Evolutionary conservation across 1,140 invertebrate species (phyloP).

Genomic region (Wiebesia pumilae): DNA sequence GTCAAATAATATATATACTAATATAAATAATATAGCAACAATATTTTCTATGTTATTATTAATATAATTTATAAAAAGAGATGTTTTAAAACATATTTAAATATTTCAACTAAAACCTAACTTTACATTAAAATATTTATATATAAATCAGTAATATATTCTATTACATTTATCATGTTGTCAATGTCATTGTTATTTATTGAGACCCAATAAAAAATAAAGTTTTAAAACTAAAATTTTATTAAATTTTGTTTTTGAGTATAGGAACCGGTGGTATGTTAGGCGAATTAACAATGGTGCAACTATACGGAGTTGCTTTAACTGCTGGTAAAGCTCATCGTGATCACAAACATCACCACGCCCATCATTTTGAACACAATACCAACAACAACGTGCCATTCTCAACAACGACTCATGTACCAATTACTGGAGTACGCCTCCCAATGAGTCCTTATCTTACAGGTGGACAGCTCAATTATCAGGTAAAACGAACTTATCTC

Average conservation of each 20-base stretch:
- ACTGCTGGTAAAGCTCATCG: constrained; percentile 88
- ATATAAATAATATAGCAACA: too few species aligned
- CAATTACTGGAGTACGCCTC: constrained; percentile 77
- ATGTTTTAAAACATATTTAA: too few species aligned
- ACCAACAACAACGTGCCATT: constrained; percentile 75
- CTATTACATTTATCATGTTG: too few species aligned
- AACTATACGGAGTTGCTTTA: constrained; percentile 85
- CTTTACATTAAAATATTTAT: too few species aligned
- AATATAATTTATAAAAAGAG: too few species aligned
- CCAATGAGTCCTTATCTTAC: constrained; percentile 79
- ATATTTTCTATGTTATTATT: too few species aligned
- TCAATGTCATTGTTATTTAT: too few species aligned
- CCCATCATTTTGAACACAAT: constrained; percentile 85
- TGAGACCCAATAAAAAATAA: too few species aligned
- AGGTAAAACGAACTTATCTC: constrained; percentile 55
- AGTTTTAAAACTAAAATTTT: not conserved
- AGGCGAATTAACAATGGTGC: constrained; percentile 86
- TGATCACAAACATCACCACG: constrained; percentile 89
- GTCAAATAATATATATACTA: too few species aligned
- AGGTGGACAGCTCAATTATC: constrained; percentile 80
- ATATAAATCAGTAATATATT: too few species aligned
- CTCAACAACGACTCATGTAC: constrained; percentile 74
- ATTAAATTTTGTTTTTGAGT: constrained; percentile 33
- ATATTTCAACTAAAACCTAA: too few species aligned
- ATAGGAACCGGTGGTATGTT: constrained; percentile 80